These are phyloP conservation scores for Drosophila littoralis DNA, from an alignment of 1,140 invertebrate species.

Conservation along the genomic window DNA sequence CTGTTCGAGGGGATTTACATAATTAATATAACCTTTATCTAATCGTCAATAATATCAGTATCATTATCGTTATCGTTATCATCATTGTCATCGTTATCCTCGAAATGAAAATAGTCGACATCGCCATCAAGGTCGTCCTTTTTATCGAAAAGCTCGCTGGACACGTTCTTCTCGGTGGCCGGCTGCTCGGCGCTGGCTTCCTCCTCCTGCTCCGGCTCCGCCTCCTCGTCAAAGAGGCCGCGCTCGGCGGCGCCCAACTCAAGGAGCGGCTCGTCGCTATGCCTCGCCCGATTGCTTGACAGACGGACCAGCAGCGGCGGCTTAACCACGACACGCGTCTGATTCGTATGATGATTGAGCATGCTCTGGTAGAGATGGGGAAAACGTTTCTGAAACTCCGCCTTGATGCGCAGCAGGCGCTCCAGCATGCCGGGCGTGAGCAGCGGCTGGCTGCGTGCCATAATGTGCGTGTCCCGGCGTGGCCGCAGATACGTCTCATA, in stretches of 20 bases:
- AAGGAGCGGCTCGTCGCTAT: slow-evolving; percentile 30
- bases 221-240: slow-evolving; percentile 50
- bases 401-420: slow-evolving; percentile 66
- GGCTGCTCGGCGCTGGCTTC: neutral
- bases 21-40: slow-evolving; percentile 13
- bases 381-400: slow-evolving; percentile 69
- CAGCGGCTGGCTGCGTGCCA: slow-evolving; percentile 44
- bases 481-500: slow-evolving; percentile 68
- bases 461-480: slow-evolving; percentile 67
- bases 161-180: slow-evolving; percentile 11
- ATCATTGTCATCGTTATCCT: slow-evolving; percentile 45
- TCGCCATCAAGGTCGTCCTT: slow-evolving; percentile 32
- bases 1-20: slow-evolving; percentile 11
- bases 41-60: slow-evolving; percentile 49
- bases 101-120: slow-evolving; percentile 65
- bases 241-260: slow-evolving; percentile 76
- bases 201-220: neutral
- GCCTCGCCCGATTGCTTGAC: neutral
- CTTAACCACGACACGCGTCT: slow-evolving; percentile 63
- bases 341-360: slow-evolving; percentile 61
- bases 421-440: slow-evolving; percentile 77
- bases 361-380: slow-evolving; percentile 72
- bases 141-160: neutral
- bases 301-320: slow-evolving; percentile 60
- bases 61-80: slow-evolving; percentile 34